Percentiles rank a stretch among this genome's conserved stretches.
Evolutionary conservation across 2,113 vertebrate genomes (phyloP).

Genomic region (Spermophilus dauricus): DNA sequence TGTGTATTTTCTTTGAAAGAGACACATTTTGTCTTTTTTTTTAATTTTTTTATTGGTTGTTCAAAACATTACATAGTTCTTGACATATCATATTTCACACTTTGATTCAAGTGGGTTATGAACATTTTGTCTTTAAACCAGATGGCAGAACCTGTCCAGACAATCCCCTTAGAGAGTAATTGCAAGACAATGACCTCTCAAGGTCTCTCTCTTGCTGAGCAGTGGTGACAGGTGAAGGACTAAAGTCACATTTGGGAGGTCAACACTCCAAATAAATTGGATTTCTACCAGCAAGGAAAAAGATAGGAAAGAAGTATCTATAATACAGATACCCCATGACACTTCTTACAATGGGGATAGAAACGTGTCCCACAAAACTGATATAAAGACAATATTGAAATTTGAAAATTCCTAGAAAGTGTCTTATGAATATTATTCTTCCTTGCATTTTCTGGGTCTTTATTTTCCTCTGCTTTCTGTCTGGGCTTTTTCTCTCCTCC

Average conservation of each 20-base stretch:
- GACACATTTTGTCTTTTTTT: neutral
- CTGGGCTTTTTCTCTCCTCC: neutral
- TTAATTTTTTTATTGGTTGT: too few species aligned
- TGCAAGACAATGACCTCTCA: neutral
- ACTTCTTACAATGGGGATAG: neutral
- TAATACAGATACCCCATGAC: neutral
- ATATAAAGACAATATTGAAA: neutral
- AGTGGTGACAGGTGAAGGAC: neutral
- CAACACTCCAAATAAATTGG: neutral
- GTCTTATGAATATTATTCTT: constrained; percentile 15
- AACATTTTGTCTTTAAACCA: neutral
- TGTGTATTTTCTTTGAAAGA: neutral
- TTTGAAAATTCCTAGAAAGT: neutral
- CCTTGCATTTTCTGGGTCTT: neutral
- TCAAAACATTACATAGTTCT: too few species aligned
- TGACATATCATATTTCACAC: too few species aligned
- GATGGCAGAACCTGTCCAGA: neutral
- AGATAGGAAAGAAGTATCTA: neutral
- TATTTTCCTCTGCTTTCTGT: constrained; percentile 16
- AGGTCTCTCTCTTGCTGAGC: neutral
- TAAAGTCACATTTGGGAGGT: neutral
- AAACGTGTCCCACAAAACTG: neutral
- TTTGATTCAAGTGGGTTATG: too few species aligned
- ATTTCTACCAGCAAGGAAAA: neutral
- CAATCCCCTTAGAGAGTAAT: neutral